phyloP scores from a whole-genome alignment of 2,113 vertebrate genomes.

The Ammodytes marinus region DNA sequence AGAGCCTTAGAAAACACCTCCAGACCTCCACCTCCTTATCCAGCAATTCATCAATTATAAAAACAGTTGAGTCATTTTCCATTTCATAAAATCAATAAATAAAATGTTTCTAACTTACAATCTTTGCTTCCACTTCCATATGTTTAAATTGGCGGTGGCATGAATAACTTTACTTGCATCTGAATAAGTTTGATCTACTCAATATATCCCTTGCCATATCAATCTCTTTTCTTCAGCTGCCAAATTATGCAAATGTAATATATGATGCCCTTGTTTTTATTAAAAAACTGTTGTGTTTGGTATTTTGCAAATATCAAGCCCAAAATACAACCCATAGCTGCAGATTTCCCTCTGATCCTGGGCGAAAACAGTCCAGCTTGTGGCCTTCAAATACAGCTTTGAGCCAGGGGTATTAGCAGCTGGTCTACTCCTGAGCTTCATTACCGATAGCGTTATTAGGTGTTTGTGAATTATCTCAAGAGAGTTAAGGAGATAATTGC shows the following conservation, averaged over 20 bases:
- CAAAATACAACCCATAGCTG: slow-evolving; percentile 26
- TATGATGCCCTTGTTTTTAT: background rate
- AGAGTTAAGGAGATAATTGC: background rate
- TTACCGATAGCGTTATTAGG: background rate
- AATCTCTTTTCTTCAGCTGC: slow-evolving; percentile 4
- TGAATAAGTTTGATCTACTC: slow-evolving; percentile 10
- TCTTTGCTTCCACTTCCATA: background rate
- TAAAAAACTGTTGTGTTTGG: slow-evolving; percentile 19
- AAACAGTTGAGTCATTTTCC: background rate
- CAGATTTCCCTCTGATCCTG: slow-evolving; percentile 24
- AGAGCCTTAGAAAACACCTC: background rate
- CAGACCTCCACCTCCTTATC: no score
- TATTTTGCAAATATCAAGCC: background rate
- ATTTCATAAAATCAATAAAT: slow-evolving; percentile 6
- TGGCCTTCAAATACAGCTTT: slow-evolving; percentile 30
- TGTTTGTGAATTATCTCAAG: background rate
- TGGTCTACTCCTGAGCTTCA: background rate
- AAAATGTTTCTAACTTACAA: background rate
- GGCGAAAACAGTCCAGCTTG: background rate
- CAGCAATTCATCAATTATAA: background rate
- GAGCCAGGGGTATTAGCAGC: slow-evolving; percentile 9
- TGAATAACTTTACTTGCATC: background rate
- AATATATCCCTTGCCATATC: slow-evolving; percentile 1
- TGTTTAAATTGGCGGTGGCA: background rate
- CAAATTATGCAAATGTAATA: slow-evolving; percentile 10